Conservation (phyloP, 2,888 invertebrate genomes). For the Cosmia trapezina region DNA sequence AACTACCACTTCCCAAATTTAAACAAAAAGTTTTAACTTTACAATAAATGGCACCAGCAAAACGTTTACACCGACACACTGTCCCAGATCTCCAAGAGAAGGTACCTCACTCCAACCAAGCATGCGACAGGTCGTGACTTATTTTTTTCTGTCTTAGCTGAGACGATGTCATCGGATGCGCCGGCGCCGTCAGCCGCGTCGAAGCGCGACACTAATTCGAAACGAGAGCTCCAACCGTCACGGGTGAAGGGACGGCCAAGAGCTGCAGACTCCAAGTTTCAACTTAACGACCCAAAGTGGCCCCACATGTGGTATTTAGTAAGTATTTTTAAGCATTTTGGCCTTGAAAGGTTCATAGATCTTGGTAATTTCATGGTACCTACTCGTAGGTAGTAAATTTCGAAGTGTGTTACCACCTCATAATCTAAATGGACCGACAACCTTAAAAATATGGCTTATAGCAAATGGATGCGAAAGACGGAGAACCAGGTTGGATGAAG, state of each 20-base stretch:
- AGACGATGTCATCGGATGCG: conserved; percentile 72
- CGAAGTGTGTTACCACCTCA: no score
- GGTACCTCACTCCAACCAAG: conserved; percentile 22
- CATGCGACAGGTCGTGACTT: conserved; percentile 48
- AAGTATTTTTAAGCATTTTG: conserved; percentile 84
- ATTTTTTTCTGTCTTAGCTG: conserved; percentile 70
- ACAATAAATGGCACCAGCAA: conserved; percentile 5
- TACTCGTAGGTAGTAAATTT: no score
- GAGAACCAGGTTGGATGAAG: neutral
- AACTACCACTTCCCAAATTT: no score
- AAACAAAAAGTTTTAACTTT: no score
- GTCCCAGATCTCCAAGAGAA: conserved; percentile 34
- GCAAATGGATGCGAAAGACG: neutral
- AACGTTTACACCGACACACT: conserved; percentile 31
- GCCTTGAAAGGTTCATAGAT: conserved; percentile 26
- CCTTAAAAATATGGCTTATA: neutral
- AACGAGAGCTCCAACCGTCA: conserved; percentile 91
- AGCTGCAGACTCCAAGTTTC: conserved; percentile 85
- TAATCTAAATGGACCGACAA: no score
- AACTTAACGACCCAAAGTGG: conserved; percentile 97
- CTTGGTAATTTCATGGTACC: neutral
- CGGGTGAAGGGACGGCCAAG: conserved; percentile 93
- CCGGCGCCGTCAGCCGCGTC: conserved; percentile 79
- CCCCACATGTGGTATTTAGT: conserved; percentile 99
- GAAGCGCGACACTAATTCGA: conserved; percentile 81